phyloP scores from a whole-genome alignment of 1,140 invertebrate species.

The Hypsibius dujardini region DNA sequence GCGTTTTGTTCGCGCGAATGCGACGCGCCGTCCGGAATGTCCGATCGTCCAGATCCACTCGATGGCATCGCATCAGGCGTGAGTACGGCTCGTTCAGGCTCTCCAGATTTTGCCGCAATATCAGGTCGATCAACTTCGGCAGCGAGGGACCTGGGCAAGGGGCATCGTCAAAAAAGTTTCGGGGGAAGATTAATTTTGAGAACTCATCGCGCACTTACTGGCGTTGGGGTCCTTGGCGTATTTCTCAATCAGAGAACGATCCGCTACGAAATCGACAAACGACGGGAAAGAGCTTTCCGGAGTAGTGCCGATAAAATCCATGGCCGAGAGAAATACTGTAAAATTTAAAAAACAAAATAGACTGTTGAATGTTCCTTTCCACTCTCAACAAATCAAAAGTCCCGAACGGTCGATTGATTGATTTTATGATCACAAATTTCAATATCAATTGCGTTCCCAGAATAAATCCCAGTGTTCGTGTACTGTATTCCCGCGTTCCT shows the following conservation, averaged over 20 bases:
- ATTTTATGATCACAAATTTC: too few relatives aligned
- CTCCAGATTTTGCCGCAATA: not conserved
- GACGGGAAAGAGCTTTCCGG: not conserved
- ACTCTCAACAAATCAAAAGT: too few relatives aligned
- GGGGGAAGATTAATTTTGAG: not conserved
- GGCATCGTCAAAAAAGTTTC: not conserved
- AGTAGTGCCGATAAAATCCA: not conserved
- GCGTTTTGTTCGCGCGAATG: not conserved
- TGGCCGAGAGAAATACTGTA: too few relatives aligned
- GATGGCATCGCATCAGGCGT: not conserved
- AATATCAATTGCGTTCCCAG: too few relatives aligned
- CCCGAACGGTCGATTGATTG: too few relatives aligned
- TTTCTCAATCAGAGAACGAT: not conserved
- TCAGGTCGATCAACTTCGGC: slow-evolving; percentile 3
- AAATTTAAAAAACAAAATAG: too few relatives aligned
- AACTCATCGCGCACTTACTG: not conserved
- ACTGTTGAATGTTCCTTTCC: too few relatives aligned
- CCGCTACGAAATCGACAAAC: not conserved
- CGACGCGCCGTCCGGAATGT: not conserved
- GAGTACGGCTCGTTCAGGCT: not conserved
- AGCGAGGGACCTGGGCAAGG: not conserved
- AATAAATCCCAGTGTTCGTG: too few relatives aligned
- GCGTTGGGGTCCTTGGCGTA: not conserved
- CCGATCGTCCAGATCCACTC: slow-evolving; percentile 9
- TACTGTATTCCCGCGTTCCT: too few relatives aligned